Evolutionary conservation across 2,888 invertebrate genomes (phyloP), one percentile per base, ranked within the genome.

Genomic region (Ptilodon capucinus): DNA sequence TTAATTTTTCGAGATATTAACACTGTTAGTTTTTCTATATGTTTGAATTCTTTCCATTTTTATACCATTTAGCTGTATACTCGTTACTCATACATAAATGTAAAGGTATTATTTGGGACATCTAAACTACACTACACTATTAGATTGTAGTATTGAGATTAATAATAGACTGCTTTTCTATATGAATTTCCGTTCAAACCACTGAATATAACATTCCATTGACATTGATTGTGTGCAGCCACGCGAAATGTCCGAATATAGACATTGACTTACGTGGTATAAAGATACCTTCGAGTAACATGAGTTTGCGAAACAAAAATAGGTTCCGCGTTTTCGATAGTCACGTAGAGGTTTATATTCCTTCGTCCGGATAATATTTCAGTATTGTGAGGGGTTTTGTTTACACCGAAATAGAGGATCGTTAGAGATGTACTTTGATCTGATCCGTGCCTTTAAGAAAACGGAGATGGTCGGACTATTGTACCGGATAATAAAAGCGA

Each of bases 301-400:
- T 46, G 44, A 54, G 46, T 48, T 35, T 11, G 25, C 42, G 13
- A 8, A 42, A 47, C 48, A 49, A 16, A 49, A 62, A 62, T 58
- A 53, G 54, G 62, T 14, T 21, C 42, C 16, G n/a, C 8, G 21
- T 49, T 48, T 49, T 47, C 19, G 34, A 32, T 18, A 25, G 47
- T 53, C 59, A 46, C 42, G 42, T 8, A 40, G 51, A 54, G 50
- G 59, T 62, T 59, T 44, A 48, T 48, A 39, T 19, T 17, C 46
- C 36, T 48, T 44, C 50, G 44, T 38, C 49, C 46, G 47, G 35
- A 53, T 53, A 53, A 58, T 59, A 47, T 44, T n/a, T 17, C 35
- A 30, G 44, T 59, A 54, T 44, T 25, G 38, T 44, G 19, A 28
- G 19, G 25, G 30, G 39, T 16, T 38, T 32, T 44, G 39, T 34